Base-by-base conservation (phyloP, 2,797 vertebrate species). In the Peromyscus nudipes region DNA sequence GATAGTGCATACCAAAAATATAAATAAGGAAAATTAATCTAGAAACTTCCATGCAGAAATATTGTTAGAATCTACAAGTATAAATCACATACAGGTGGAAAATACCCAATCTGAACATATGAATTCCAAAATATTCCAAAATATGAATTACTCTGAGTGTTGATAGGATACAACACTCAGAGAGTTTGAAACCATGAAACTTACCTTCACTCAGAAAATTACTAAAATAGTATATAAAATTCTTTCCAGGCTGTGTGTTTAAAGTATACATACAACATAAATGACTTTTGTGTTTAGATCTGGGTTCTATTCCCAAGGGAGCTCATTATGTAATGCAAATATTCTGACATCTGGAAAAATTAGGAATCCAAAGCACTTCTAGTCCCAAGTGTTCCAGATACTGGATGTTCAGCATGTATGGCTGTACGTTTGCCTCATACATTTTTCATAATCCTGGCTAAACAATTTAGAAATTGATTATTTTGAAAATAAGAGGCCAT, bases 21-120 rank as follows among this genome's bases (percentile, higher is more conserved):
- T 84, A 82, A 76, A 86, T 62, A 67, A 91, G 40, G 73, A 71
- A 92, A 89, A 82, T 84, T 94, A 92, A 86, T 62, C n/a, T 89
- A 3, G 95, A 85, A 94, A 34, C 17, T 49, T 31, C 60, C 25
- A 37, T 49, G 84, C 23, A 95, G 64, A 89, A 96, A 91, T 96
- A 62, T 10, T 94, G 49, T n/a, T 95, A 57, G 10, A n/a, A 16
- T 91, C 25, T 89, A 11, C 43, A 73, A 77, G 31, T 62, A 16
- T 34, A 92, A 89, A 80, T 85, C 25, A 94, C 65, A 82, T 16
- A 67, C 29, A 57, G 37, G 2, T 67, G 82, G 29, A 65, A 27
- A 52, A 88, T 46, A 55, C 17, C 25, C 27, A 76, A 81, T 88
- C 31, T 76, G 29, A 23, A 76, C 62, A 87, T 75, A 23, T 40